phyloP scores from a whole-genome alignment of 2,888 invertebrate genomes.

The Physocephala rufipes region DNA sequence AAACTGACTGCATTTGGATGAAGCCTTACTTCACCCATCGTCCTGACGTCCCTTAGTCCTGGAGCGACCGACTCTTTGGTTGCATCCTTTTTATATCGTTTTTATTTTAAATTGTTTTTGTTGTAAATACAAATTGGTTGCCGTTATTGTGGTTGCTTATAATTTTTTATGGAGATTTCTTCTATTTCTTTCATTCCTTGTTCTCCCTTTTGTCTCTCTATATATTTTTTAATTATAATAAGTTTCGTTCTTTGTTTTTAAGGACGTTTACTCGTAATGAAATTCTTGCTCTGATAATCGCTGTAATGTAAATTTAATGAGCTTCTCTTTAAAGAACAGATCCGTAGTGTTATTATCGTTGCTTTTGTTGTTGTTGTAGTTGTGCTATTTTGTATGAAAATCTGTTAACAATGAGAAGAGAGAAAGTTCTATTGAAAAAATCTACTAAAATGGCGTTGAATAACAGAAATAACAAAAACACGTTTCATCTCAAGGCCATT shows the following conservation, averaged over 20 bases:
- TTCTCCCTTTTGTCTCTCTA: neutral
- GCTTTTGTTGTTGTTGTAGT: neutral
- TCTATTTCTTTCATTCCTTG: neutral
- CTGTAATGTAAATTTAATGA: constrained; percentile 47
- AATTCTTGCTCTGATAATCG: constrained; percentile 35
- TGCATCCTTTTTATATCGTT: neutral
- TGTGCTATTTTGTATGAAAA: neutral
- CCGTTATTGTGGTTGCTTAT: constrained; percentile 1
- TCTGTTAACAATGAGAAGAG: too few relatives aligned
- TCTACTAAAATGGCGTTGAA: too few relatives aligned
- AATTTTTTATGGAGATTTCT: neutral
- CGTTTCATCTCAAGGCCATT: too few relatives aligned
- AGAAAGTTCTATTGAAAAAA: too few relatives aligned
- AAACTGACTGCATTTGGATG: constrained; percentile 18
- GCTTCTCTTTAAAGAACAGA: constrained; percentile 23
- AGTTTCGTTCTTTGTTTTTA: constrained; percentile 30
- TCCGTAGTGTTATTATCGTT: constrained; percentile 30
- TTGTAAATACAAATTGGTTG: neutral
- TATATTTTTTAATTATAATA: neutral
- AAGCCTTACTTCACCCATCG: neutral
- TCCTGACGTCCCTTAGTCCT: neutral
- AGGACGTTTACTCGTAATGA: constrained; percentile 33
- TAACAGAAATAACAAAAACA: too few relatives aligned
- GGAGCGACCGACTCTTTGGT: neutral
- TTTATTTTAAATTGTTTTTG: neutral